Evolutionary conservation across 2,888 invertebrate genomes (phyloP), one percentile per base, ranked within the genome.

Genomic region (Coecobrya sp.): DNA sequence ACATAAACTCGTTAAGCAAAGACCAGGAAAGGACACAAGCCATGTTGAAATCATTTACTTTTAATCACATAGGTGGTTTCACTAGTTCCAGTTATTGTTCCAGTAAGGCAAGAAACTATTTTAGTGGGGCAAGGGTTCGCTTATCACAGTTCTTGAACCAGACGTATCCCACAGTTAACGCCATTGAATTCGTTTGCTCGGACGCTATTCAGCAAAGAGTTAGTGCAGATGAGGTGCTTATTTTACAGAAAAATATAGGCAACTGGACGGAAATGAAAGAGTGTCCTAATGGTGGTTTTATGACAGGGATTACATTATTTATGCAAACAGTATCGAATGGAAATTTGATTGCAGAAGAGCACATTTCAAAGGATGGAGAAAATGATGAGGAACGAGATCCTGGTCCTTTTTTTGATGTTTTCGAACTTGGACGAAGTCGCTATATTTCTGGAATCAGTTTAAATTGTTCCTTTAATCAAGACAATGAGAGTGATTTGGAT

Each of bases 111-210:
- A 36, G 25, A 19, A 73, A 7, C 42, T 79, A 13, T 79, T 16
- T 87, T 30, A 79, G 76, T 65, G 87, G 87, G 45, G 65, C 79
- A 49, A 76, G 65, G 55, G 13, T 87, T 42, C 87, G 79, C 1
- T 27, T 55, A 11, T n/a, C 52, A 16, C 8, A 42, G 0, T 42
- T 25, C 2, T 45, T 68, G 10, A 70, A 86, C 30, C 27, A 86
- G 25, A 52, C 68, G 1, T n/a, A 22, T 55, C 81, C 55, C 11
- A 59, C 25, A 0, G 36, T 87, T 11, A 79, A 13, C 10, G 62
- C 65, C 5, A 76, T 87, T 11, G 79, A 79, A 19, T 87, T 87
- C 13, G 0, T 87, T 16, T 87, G 87, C 25, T 73, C 73, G 11
- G 79, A 87, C 36, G 76, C 45, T 1, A 76, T 42, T 13, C 27